phyloP scores from a whole-genome alignment of 2,113 vertebrate genomes.

The Oreochromis spilurus region DNA sequence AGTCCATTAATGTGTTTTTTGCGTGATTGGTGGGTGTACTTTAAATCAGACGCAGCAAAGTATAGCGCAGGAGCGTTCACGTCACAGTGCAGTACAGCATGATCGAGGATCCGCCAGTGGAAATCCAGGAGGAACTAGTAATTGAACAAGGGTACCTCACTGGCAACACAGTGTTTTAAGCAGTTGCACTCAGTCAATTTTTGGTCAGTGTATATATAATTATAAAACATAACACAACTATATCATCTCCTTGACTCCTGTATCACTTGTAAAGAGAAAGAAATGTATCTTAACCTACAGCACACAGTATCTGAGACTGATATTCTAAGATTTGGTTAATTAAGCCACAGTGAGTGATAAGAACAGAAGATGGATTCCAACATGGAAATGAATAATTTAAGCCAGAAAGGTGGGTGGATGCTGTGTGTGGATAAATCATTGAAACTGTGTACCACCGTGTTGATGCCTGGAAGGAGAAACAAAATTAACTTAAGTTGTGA shows the following conservation, averaged over 20 bases:
- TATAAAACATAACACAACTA: neutral
- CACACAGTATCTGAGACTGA: neutral
- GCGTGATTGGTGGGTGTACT: neutral
- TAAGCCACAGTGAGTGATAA: neutral
- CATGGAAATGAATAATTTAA: neutral
- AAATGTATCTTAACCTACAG: neutral
- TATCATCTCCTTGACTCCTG: neutral
- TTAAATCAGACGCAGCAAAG: neutral
- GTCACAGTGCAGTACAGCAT: neutral
- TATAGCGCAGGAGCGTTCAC: conserved; percentile 1
- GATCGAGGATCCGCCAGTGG: neutral
- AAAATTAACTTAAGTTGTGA: neutral
- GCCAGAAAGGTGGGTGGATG: neutral
- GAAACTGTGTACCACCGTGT: neutral
- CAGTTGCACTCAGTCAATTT: neutral
- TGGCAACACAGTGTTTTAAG: neutral
- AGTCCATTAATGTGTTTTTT: conserved; percentile 36
- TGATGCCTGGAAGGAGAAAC: neutral
- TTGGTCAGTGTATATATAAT: neutral
- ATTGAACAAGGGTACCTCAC: neutral
- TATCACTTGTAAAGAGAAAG: neutral
- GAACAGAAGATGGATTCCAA: neutral
- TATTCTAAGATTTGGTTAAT: neutral
- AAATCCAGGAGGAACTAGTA: neutral
- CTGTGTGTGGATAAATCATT: neutral